Conservation (phyloP, 2,888 invertebrate species). For the Leucozona laternaria region DNA sequence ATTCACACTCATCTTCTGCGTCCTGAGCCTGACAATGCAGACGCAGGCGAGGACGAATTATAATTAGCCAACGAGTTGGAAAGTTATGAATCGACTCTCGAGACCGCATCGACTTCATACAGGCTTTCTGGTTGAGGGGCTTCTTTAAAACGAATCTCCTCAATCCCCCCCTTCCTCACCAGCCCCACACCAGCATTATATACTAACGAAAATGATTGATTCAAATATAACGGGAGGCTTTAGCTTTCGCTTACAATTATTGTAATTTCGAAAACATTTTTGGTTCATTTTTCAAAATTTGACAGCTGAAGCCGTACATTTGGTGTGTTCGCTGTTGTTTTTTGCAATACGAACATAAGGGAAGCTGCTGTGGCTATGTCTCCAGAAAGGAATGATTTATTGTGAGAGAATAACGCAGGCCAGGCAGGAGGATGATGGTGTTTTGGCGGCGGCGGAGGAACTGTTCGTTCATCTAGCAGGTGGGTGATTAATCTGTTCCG, state of each 20-base stretch:
- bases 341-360: not conserved
- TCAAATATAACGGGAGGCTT: constrained; percentile 72
- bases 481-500: constrained; percentile 70
- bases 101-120: constrained; percentile 38
- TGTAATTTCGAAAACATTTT: constrained; percentile 74
- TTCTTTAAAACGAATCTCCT: not conserved
- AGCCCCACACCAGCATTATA: not conserved
- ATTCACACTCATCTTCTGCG: constrained; percentile 8
- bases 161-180: not conserved
- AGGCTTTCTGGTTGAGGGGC: constrained; percentile 12
- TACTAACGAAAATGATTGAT: constrained; percentile 60
- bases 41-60: constrained; percentile 48
- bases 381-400: constrained; percentile 48
- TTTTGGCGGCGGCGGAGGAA: constrained; percentile 3
- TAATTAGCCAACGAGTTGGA: constrained; percentile 76
- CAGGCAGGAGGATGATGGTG: not conserved
- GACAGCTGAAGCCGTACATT: constrained; percentile 71
- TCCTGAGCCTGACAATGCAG: constrained; percentile 26
- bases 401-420: constrained; percentile 16
- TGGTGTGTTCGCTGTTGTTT: constrained; percentile 11
- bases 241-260: constrained; percentile 74
- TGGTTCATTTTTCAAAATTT: constrained; percentile 77
- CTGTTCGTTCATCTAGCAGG: constrained; percentile 69
- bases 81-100: constrained; percentile 73
- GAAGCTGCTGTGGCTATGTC: constrained; percentile 21